These are phyloP conservation scores for Acanthosepion esculentum DNA, from an alignment of 2,888 invertebrate genomes.

Conservation along the genomic window DNA sequence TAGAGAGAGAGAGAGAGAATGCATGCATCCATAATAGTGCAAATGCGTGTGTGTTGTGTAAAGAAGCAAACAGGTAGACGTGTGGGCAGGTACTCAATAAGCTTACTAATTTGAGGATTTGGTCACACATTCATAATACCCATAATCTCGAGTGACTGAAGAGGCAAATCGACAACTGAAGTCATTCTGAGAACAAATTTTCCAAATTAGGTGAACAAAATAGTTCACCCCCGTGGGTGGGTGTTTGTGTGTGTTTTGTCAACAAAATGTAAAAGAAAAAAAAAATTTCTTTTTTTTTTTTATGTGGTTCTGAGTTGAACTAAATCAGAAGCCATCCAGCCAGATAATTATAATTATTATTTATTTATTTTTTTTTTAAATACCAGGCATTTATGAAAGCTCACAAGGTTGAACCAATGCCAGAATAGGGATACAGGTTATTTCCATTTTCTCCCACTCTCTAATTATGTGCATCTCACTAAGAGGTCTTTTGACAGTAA, in stretches of 20 bases:
- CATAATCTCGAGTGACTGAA: not conserved
- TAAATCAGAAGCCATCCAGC: too few species aligned
- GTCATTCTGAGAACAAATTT: too few species aligned
- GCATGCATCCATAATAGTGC: not conserved
- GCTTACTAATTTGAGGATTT: not conserved
- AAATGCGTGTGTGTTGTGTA: not conserved
- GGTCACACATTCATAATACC: conserved; percentile 7
- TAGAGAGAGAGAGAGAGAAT: not conserved
- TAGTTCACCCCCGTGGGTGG: too few species aligned
- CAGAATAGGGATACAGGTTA: not conserved
- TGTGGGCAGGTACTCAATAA: not conserved
- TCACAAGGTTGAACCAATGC: not conserved
- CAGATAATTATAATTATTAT: not conserved
- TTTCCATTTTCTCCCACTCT: too few species aligned
- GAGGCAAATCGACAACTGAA: not conserved
- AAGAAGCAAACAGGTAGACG: too few species aligned
- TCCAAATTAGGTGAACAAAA: too few species aligned
- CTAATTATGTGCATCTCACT: too few species aligned
- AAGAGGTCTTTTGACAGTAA: too few species aligned
- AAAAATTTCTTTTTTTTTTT: too few species aligned
- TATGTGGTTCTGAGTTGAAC: too few species aligned
- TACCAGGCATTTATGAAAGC: not conserved
- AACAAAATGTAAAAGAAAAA: too few species aligned
- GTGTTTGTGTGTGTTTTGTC: too few species aligned
- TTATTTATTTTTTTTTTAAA: not conserved